Conservation (phyloP, 2,888 invertebrate species). For the Meiosimyza decipiens region DNA sequence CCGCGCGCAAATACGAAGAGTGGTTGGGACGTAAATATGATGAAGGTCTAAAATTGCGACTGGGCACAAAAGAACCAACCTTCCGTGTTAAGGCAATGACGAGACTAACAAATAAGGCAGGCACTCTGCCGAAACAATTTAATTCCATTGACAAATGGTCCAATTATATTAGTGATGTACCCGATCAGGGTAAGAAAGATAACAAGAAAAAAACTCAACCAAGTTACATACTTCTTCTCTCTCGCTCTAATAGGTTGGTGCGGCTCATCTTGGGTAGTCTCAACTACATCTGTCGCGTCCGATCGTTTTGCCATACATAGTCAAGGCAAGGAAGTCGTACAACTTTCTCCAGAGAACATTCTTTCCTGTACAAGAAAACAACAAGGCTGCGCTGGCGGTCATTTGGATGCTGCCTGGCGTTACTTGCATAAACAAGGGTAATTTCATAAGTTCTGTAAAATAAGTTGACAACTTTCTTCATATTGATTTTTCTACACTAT, state of each 20-base stretch:
- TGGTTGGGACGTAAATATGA: conserved; percentile 86
- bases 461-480: neutral
- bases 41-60: conserved; percentile 80
- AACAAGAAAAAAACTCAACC: neutral
- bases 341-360: conserved; percentile 86
- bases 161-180: conserved; percentile 75
- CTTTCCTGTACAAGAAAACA: conserved; percentile 84
- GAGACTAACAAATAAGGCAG: conserved; percentile 56
- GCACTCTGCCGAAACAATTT: conserved; percentile 75
- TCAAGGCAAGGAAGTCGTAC: conserved; percentile 78
- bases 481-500: conserved; percentile 30
- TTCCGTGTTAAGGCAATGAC: conserved; percentile 64
- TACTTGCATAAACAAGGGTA: conserved; percentile 83
- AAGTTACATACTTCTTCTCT: neutral
- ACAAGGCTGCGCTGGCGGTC: conserved; percentile 89
- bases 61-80: conserved; percentile 72
- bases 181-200: conserved; percentile 76
- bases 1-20: conserved; percentile 81
- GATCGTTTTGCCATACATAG: conserved; percentile 88
- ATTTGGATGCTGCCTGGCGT: conserved; percentile 92
- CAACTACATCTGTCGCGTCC: conserved; percentile 83
- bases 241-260: conserved; percentile 69
- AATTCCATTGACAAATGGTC: conserved; percentile 84
- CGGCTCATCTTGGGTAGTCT: conserved; percentile 93
- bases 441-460: conserved; percentile 39